Conservation (phyloP, 2,113 vertebrate species). For the Cyanoramphus novaezelandiae region DNA sequence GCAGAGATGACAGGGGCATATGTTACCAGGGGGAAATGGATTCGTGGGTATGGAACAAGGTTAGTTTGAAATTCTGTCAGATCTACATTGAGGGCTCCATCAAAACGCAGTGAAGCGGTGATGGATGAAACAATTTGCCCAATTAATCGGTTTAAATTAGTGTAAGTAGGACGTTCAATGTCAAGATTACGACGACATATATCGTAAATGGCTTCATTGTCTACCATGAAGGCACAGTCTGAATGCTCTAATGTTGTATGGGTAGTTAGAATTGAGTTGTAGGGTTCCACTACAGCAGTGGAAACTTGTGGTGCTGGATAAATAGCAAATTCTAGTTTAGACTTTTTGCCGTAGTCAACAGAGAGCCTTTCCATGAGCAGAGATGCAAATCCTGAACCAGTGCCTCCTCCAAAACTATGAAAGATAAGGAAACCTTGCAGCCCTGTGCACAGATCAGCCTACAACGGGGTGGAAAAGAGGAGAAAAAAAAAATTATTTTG, state of each 20-base stretch:
- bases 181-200: slow-evolving; percentile 75
- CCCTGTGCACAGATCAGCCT: slow-evolving; percentile 68
- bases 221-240: slow-evolving; percentile 75
- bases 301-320: slow-evolving; percentile 74
- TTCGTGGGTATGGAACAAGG: slow-evolving; percentile 85
- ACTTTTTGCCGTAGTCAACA: slow-evolving; percentile 73
- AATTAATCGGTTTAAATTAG: slow-evolving; percentile 74
- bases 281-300: slow-evolving; percentile 74
- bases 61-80: slow-evolving; percentile 77
- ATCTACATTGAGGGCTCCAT: slow-evolving; percentile 75
- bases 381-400: slow-evolving; percentile 72
- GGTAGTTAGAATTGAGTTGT: slow-evolving; percentile 81
- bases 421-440: slow-evolving; percentile 76
- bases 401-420: slow-evolving; percentile 72
- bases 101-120: slow-evolving; percentile 73
- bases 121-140: slow-evolving; percentile 77
- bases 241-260: slow-evolving; percentile 86
- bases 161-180: slow-evolving; percentile 71
- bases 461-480: neutral
- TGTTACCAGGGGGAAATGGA: slow-evolving; percentile 87
- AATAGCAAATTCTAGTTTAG: slow-evolving; percentile 71
- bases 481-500: neutral
- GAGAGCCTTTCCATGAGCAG: slow-evolving; percentile 75
- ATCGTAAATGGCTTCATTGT: slow-evolving; percentile 73
- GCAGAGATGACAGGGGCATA: slow-evolving; percentile 86